A percentile compares a stretch with the other conserved stretches of the same genome.
Evolutionary conservation across 92 coral and sea anemone genomes (phyloP).

Genomic region (Anthopleura xanthogrammica): DNA sequence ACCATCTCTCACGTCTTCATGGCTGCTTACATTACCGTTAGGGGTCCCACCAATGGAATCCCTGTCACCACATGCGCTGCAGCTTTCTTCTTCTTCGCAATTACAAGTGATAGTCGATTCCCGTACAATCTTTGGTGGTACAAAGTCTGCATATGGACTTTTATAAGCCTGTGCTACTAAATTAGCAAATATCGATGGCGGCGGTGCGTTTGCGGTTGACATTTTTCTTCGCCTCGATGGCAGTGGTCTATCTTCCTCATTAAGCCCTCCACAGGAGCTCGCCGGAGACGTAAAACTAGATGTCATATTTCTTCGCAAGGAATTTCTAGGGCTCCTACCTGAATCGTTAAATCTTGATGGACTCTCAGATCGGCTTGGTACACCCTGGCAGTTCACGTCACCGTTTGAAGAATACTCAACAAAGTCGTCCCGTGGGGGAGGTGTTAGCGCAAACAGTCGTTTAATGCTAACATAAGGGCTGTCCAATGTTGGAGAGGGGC

Average conservation of each 20-base stretch:
- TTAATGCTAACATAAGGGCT: constrained; percentile 38
- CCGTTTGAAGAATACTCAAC: not conserved
- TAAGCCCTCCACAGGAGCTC: constrained; percentile 45
- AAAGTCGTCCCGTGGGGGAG: constrained; percentile 27
- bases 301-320: constrained; percentile 19
- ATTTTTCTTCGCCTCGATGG: constrained; percentile 54
- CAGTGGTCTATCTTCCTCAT: constrained; percentile 31
- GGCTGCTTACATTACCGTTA: constrained; percentile 18
- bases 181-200: constrained; percentile 74
- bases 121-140: constrained; percentile 64
- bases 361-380: constrained; percentile 13
- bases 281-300: constrained; percentile 34
- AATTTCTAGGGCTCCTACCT: constrained; percentile 16
- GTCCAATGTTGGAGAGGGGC: constrained; percentile 22
- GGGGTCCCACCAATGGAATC: constrained; percentile 11
- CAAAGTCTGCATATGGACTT: constrained; percentile 81
- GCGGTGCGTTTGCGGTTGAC: constrained; percentile 60
- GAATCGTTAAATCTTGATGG: constrained; percentile 15
- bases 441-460: constrained; percentile 24
- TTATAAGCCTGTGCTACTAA: constrained; percentile 60
- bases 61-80: constrained; percentile 35
- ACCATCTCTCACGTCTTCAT: not conserved
- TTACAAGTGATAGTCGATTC: constrained; percentile 73
- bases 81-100: constrained; percentile 54
- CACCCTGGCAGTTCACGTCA: not conserved